These are phyloP conservation scores for Polymixis lichenea DNA, from an alignment of 2,888 invertebrate genomes.

Conservation along the genomic window DNA sequence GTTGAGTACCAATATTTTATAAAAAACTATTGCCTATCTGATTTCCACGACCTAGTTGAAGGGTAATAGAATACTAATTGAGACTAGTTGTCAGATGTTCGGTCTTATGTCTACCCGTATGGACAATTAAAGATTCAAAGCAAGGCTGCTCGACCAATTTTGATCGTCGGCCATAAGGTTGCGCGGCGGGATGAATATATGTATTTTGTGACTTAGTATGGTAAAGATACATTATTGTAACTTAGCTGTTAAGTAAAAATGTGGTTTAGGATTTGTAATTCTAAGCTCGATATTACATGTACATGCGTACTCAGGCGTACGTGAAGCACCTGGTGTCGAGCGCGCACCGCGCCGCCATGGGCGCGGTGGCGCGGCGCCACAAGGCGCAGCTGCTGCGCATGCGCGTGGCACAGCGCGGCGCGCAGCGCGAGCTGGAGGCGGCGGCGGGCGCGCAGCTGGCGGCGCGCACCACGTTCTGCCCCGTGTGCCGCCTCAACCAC, in stretches of 20 bases:
- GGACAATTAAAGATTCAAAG: neutral
- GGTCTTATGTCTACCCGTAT: neutral
- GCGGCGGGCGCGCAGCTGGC: constrained; percentile 91
- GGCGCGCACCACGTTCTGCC: constrained; percentile 92
- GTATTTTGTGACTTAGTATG: too few relatives aligned
- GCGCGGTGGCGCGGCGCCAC: constrained; percentile 93
- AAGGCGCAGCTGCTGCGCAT: constrained; percentile 94
- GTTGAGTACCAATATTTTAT: neutral
- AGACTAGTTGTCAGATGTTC: neutral
- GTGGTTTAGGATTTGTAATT: neutral
- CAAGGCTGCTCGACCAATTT: too few relatives aligned
- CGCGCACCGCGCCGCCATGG: constrained; percentile 93
- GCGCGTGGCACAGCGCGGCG: constrained; percentile 94
- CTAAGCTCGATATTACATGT: neutral
- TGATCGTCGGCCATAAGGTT: too few relatives aligned
- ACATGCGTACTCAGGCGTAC: constrained; percentile 90
- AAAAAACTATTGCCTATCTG: neutral
- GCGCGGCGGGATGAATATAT: too few relatives aligned
- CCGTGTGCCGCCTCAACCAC: constrained; percentile 94
- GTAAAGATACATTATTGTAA: too few relatives aligned
- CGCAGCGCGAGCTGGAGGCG: constrained; percentile 95
- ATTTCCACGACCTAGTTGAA: neutral
- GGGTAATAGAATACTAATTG: neutral
- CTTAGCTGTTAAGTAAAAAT: neutral
- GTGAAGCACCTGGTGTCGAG: constrained; percentile 93